Conservation (phyloP, 2,797 vertebrate genomes). For the Siniperca obscura region DNA sequence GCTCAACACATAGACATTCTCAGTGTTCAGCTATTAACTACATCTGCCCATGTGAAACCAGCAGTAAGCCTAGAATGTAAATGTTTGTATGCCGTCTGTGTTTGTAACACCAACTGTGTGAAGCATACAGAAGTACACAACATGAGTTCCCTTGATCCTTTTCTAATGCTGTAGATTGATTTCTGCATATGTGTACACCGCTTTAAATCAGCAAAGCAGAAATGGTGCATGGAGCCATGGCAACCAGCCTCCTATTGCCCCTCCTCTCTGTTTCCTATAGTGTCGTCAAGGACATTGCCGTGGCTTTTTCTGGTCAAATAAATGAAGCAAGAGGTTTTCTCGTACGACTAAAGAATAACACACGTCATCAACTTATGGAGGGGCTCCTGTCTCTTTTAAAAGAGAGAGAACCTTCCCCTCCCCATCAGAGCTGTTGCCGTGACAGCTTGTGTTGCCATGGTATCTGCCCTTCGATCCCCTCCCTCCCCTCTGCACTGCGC, state of each 20-base stretch:
- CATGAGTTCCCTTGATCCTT: slow-evolving; percentile 18
- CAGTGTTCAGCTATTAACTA: slow-evolving; percentile 32
- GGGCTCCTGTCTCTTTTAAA: slow-evolving; percentile 78
- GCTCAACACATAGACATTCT: slow-evolving; percentile 22
- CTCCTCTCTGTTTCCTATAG: slow-evolving; percentile 64
- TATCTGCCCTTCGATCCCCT: slow-evolving; percentile 64
- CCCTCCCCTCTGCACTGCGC: slow-evolving; percentile 78
- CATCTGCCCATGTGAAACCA: slow-evolving; percentile 37
- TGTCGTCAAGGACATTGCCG: slow-evolving; percentile 75
- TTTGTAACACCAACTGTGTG: slow-evolving; percentile 7
- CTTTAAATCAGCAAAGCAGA: slow-evolving; percentile 61
- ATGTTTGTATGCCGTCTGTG: background rate
- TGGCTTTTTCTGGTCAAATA: slow-evolving; percentile 71
- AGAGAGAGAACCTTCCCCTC: slow-evolving; percentile 56
- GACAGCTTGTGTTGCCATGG: slow-evolving; percentile 85
- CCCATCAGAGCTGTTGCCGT: slow-evolving; percentile 75
- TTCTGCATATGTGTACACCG: slow-evolving; percentile 59
- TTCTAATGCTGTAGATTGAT: slow-evolving; percentile 36
- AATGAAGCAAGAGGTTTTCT: slow-evolving; percentile 73
- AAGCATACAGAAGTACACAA: slow-evolving; percentile 1
- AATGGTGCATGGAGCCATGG: slow-evolving; percentile 73
- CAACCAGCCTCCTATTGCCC: slow-evolving; percentile 68
- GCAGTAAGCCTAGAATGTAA: slow-evolving; percentile 12
- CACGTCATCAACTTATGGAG: slow-evolving; percentile 73
- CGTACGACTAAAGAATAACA: slow-evolving; percentile 73